Base-by-base conservation (phyloP, 1,140 invertebrate genomes). In the Antheraea mylitta region DNA sequence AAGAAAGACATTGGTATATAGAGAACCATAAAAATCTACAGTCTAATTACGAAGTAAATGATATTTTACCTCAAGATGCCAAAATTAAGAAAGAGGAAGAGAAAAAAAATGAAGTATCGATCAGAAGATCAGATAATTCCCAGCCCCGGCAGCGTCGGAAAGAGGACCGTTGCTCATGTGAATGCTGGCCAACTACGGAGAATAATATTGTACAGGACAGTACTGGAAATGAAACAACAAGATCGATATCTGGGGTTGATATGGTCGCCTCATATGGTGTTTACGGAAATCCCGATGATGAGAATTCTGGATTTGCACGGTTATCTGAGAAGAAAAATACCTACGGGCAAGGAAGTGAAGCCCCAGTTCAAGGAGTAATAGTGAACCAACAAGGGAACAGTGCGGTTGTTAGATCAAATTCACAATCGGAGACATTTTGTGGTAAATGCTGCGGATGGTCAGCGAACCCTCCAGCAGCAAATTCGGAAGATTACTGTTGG, bases 221-320 rank as follows among this genome's bases (percentile, higher is more conserved):
- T 68, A 72, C 75, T 19, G 83, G 75, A 0, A 87, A 88, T 66
- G 85, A 87, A 65, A 84, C 84, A 0, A 88, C 90, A 16, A 83
- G 91, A 63, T 89, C 90, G 18, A 75, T 92, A 16, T 92, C 92
- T 1, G 91, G 91, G 11, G 90, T 93, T 0, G 92, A 93, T 72
- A 92, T 93, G 89, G 92, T 93, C 16, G 90, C 92, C 0, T 93
- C 92, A 3, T 93, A 93, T 64, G 92, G 91, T 0, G 92, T 92
- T 1, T 93, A 93, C 59, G 87, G 91, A 18, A 92, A 91, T 72
- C 89, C 91, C 0, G 90, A 91, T 63, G 91, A 93, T 11, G 92
- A 93, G n/a, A 90, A 86, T 73, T 92, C 92, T 18, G 92, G 92
- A 3, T 93, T 93, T 69, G 92, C 86, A 0, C 77, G 89, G 36